These are phyloP conservation scores for Siniperca chuatsi DNA, from an alignment of 2,113 vertebrate genomes.

Conservation along the genomic window DNA sequence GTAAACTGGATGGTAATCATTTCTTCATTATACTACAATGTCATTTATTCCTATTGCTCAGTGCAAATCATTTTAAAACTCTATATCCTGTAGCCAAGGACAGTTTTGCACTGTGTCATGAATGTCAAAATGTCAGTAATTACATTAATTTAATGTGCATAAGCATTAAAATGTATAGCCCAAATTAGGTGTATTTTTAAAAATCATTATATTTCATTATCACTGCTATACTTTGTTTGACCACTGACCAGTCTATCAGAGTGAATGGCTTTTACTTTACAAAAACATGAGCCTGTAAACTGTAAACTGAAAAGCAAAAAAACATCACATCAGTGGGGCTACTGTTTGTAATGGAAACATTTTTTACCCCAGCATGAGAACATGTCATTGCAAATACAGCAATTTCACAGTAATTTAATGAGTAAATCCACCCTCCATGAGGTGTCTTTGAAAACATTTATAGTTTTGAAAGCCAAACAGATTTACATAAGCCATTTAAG, in stretches of 20 bases:
- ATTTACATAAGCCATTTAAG: conserved; percentile 64
- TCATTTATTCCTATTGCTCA: background rate
- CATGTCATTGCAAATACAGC: conserved; percentile 35
- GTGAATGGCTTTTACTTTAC: background rate
- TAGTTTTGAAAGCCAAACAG: conserved; percentile 48
- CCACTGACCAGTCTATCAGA: background rate
- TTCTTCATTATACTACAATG: conserved; percentile 20
- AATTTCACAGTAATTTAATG: conserved; percentile 65
- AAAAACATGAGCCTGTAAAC: background rate
- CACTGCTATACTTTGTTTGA: background rate
- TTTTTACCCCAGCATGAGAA: conserved; percentile 4
- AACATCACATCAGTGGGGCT: background rate
- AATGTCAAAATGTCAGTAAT: conserved; percentile 5
- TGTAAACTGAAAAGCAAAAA: background rate
- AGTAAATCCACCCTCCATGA: conserved; percentile 36
- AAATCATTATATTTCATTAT: conserved; percentile 24
- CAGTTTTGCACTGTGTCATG: background rate
- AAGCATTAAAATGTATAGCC: background rate
- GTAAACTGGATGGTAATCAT: conserved; percentile 37
- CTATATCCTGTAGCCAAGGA: background rate
- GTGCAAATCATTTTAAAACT: background rate
- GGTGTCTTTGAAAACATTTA: conserved; percentile 18
- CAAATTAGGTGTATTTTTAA: background rate
- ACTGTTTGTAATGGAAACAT: conserved; percentile 1
- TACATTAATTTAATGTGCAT: conserved; percentile 1